Base-by-base conservation (phyloP, 2,113 vertebrate species). In the Zosterops japonicus region DNA sequence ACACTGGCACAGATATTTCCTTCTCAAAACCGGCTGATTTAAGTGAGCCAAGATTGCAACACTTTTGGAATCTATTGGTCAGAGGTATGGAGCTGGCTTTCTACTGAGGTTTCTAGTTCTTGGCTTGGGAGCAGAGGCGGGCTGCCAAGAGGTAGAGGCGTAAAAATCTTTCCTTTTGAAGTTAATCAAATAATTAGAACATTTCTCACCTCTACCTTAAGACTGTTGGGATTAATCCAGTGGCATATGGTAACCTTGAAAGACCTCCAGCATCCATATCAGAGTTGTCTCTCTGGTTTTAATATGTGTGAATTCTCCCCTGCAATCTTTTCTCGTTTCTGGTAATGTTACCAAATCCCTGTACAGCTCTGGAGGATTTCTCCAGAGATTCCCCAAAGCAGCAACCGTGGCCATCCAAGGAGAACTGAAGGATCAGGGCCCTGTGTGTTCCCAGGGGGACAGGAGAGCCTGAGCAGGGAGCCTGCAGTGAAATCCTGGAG, bases 151-250 rank as follows among this genome's bases (percentile, higher is more conserved):
- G 22, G 60, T 10, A 90, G 85, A 78, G 80, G 83, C 1, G 0
- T 87, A 60, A 90, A 90, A 84, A 53, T 41, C 47, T 87, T 79
- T 52, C 52, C 83, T 80, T 96, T 96, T 95, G 79, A 96, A 95
- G 70, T 86, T 86, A 94, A 81, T 88, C 24, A 92, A 90, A 80
- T 74, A 59, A 90, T 90, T 93, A 59, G n/a, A 86, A 75, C 59
- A 35, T 89, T 96, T 96, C 93, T 93, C 92, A 84, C 92, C 90
- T 93, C 85, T 68, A 22, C 64, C 33, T 95, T 42, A 57, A 78
- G 47, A 90, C 74, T 78, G 57, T 75, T 97, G 90, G 92, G 79
- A 88, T 81, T 50, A 78, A 92, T 90, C 90, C 90, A 94, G 93
- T 93, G 68, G 83, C 72, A 63, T 74, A 23, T 56, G 75, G 64